These are phyloP conservation scores for Chiloscyllium plagiosum DNA, from an alignment of 2,113 vertebrate species.

Conservation along the genomic window DNA sequence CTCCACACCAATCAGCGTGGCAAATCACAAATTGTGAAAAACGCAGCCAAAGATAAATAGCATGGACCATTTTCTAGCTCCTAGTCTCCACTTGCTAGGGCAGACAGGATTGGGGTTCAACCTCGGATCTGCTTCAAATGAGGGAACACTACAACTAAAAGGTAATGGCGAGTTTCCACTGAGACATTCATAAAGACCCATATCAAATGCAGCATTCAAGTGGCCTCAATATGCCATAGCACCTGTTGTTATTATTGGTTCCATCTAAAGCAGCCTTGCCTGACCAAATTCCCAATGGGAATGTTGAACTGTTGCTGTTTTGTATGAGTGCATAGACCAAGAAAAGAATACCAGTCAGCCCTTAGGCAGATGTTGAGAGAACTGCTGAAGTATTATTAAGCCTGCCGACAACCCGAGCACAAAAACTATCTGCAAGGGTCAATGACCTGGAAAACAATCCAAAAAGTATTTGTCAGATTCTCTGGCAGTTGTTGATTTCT, in stretches of 20 bases:
- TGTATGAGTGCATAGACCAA: conserved; percentile 20
- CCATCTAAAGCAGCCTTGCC: background rate
- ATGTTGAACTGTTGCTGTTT: conserved; percentile 9
- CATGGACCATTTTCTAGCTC: background rate
- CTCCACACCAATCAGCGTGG: too few relatives aligned
- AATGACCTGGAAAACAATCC: background rate
- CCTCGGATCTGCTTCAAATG: background rate
- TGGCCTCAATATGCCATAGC: background rate
- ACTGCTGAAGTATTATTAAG: conserved; percentile 6
- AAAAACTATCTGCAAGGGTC: background rate
- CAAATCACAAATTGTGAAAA: background rate
- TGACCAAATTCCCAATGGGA: conserved; percentile 31
- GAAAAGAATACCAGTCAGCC: conserved; percentile 21
- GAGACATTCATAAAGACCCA: background rate
- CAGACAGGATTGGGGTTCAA: background rate
- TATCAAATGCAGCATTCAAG: background rate
- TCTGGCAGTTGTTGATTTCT: background rate
- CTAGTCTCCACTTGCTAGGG: background rate
- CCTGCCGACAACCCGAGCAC: background rate
- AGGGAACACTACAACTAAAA: background rate
- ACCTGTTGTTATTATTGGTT: conserved; percentile 5
- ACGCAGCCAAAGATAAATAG: background rate
- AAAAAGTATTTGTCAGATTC: background rate
- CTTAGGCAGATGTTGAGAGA: background rate
- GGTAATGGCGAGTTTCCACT: background rate